Evolutionary conservation across 2,888 invertebrate species (phyloP).

Genomic region (Ormyrus labotus): DNA sequence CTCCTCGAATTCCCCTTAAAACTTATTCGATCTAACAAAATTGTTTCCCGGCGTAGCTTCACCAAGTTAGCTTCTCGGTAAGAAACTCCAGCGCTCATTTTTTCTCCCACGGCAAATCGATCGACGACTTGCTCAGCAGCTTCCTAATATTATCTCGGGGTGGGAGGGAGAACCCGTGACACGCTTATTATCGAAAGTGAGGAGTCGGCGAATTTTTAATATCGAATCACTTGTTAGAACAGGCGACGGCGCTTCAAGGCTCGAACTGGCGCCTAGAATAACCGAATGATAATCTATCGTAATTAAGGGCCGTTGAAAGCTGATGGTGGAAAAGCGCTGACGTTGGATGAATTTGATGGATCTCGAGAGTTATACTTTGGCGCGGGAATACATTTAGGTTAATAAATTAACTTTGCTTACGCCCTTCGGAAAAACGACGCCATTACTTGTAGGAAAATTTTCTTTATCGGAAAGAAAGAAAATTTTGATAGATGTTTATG

Average conservation of each 20-base stretch:
- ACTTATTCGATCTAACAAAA: no score
- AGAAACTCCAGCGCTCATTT: background rate
- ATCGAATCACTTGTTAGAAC: constrained; percentile 3
- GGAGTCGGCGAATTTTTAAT: constrained; percentile 28
- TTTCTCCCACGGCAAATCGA: background rate
- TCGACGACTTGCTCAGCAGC: background rate
- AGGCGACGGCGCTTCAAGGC: background rate
- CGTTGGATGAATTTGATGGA: no score
- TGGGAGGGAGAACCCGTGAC: constrained; percentile 1
- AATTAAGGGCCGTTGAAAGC: constrained; percentile 18
- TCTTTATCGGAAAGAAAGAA: no score
- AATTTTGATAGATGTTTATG: no score
- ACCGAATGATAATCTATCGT: constrained; percentile 29
- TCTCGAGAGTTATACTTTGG: no score
- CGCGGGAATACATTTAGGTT: background rate
- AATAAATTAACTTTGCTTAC: background rate
- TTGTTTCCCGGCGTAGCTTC: no score
- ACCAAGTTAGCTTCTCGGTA: no score
- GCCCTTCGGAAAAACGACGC: no score
- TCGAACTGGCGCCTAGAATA: background rate
- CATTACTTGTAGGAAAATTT: no score
- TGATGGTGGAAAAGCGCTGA: no score
- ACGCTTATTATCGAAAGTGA: constrained; percentile 29
- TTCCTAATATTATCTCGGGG: background rate
- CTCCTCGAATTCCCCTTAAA: no score